These are phyloP conservation scores for Lagocephalus sceleratus DNA, from an alignment of 2,797 vertebrate genomes.

Conservation along the genomic window DNA sequence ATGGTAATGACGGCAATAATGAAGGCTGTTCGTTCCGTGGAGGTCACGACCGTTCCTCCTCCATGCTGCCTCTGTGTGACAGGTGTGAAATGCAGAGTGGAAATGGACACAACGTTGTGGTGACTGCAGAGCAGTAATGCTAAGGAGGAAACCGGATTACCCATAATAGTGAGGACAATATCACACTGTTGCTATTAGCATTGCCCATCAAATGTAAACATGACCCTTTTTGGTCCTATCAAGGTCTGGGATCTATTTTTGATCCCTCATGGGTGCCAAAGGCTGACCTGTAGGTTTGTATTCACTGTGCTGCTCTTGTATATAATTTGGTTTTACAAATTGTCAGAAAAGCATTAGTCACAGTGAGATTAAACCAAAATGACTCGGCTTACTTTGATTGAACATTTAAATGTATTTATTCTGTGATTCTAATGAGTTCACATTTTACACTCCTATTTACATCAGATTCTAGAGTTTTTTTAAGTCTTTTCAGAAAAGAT, in stretches of 20 bases:
- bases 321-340: neutral
- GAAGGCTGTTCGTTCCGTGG: slow-evolving; percentile 14
- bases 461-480: slow-evolving; percentile 15
- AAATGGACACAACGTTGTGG: slow-evolving; percentile 1
- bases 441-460: too few relatives aligned
- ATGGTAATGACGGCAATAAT: slow-evolving; percentile 36
- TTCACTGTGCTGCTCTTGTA: neutral
- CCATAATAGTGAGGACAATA: too few relatives aligned
- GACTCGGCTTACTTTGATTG: neutral
- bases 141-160: slow-evolving; percentile 15
- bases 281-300: neutral
- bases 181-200: neutral
- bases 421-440: neutral
- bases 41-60: slow-evolving; percentile 13
- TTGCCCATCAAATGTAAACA: neutral
- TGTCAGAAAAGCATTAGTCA: neutral
- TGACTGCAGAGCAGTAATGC: slow-evolving; percentile 18
- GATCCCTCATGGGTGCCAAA: neutral
- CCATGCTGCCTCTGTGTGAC: slow-evolving; percentile 17
- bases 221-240: neutral
- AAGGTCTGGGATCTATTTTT: neutral
- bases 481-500: slow-evolving; percentile 47
- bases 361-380: neutral
- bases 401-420: neutral
- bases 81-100: slow-evolving; percentile 23